Evolutionary conservation across 2,888 invertebrate species (phyloP).

Genomic region (Ecdyonurus torrentis): DNA sequence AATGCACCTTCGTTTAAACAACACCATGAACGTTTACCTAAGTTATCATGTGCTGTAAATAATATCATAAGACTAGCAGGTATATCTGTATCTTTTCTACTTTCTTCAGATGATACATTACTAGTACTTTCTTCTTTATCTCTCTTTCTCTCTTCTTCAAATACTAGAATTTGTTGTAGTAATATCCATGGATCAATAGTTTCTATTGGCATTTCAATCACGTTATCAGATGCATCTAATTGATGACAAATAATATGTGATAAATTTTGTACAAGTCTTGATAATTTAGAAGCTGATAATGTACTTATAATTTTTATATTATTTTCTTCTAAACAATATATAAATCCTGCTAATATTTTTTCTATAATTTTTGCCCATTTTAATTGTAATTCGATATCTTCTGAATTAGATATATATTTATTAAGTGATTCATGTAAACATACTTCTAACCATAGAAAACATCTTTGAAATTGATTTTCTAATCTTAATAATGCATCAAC

Average conservation of each 20-base stretch:
- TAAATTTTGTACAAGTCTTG: constrained; percentile 54
- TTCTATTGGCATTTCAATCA: constrained; percentile 45
- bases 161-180: constrained; percentile 57
- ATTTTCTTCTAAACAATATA: constrained; percentile 35
- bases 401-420: constrained; percentile 25
- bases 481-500: constrained; percentile 49
- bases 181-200: constrained; percentile 68
- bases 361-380: constrained; percentile 32
- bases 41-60: constrained; percentile 68
- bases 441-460: constrained; percentile 60
- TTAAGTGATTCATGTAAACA: constrained; percentile 57
- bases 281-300: constrained; percentile 38
- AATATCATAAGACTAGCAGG: constrained; percentile 59
- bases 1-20: constrained; percentile 58
- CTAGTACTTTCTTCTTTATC: not conserved
- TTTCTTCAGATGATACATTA: constrained; percentile 2
- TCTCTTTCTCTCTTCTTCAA: not conserved
- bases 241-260: constrained; percentile 61
- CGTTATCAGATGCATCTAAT: constrained; percentile 48
- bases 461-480: constrained; percentile 38
- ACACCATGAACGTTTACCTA: constrained; percentile 65
- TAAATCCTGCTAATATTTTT: constrained; percentile 29
- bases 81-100: constrained; percentile 26
- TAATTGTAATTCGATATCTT: constrained; percentile 23
- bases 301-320: constrained; percentile 31